Base-by-base conservation (phyloP, 2,113 vertebrate species). In the Scopus umbretta region DNA sequence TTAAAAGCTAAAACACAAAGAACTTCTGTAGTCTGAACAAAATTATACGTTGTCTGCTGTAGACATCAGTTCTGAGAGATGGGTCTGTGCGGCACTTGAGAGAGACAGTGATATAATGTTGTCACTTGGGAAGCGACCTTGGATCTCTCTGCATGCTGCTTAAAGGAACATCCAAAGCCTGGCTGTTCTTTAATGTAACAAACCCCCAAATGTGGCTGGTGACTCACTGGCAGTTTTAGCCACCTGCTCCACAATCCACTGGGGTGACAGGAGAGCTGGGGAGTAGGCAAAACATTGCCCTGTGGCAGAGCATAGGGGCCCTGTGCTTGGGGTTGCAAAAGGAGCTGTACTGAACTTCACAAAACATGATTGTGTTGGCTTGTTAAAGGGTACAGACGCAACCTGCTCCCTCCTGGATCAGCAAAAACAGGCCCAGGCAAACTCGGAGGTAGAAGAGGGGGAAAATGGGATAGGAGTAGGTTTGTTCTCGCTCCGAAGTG, bases 1-100 rank as follows among this genome's bases (percentile, higher is more conserved):
- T 88, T 67, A 80, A 93, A 88, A 88, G 55, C 82, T 95, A 12
- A 93, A 93, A 18, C 81, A 93, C 76, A 94, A 92, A 89, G 86
- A 91, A 52, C 73, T 68, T 86, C 68, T 87, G 89, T 79, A 78
- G 45, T 50, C 49, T 79, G 91, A 94, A 65, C 58, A 92, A 81
- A 94, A 92, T 92, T 79, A 67, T 9, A 18, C 29, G 6, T 65
- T 91, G 58, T 94, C 74, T 92, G 40, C 53, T 26, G 14, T 7
- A 74, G 72, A 45, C 38, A 5, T 66, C 10, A 2, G 16, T 73
- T 84, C 2, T 2, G 88, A 81, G 74, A 75, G 71, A 40, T 32
- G 65, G 40, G 16, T 47, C 61, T 72, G 82, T 55, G 79, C 16
- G 1, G 67, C 67, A 8, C 81, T 88, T 5, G 9, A 75, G 59